Evolutionary conservation across 2,888 invertebrate genomes (phyloP), one percentile per base, ranked within the genome.

Genomic region (Tetranychus truncatus): DNA sequence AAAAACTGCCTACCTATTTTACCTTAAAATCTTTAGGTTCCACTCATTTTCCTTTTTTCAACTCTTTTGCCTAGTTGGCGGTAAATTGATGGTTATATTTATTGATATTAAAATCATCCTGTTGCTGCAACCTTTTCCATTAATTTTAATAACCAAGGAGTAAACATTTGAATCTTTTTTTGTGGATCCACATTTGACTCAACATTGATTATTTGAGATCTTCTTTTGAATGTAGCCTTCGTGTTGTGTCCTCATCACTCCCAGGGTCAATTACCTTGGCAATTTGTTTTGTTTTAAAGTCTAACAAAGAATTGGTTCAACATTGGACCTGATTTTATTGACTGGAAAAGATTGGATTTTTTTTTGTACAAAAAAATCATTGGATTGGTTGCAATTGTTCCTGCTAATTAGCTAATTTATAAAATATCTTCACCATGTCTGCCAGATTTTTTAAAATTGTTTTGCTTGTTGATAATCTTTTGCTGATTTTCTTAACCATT

Each of bases 381-480:
- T 55, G 6, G 55, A 15, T 55, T 55, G 15, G 11, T 55, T 55
- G 11, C 15, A 55, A 55, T 55, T 55, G 55, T 55, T 55, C 55
- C 55, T 55, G 55, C 55, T 55, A 55, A 55, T 55, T 55, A 55
- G 55, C 2, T 1, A 55, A 55, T 55, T 55, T 55, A 55, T 6
- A 55, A 55, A 15, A 9, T 15, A 15, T 55, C 55, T 55, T 55
- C 55, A 55, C 55, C 55, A 69, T 69, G 69, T 69, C 69, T 69
- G 34, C 34, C 69, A 69, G 34, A 69, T 73, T 73, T 24, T 73
- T 73, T 45, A 73, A 73, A 66, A 45, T n/a, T n/a, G 45, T 55
- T 34, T 44, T 73, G 21, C 45, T 73, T 44, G 8, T 73, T 8
- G 45, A 18, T 18, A 73, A 73, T 73, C 34, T 73, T n/a, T 20